phyloP scores from a whole-genome alignment of 2,113 vertebrate genomes.

The Chelonoidis abingdonii region DNA sequence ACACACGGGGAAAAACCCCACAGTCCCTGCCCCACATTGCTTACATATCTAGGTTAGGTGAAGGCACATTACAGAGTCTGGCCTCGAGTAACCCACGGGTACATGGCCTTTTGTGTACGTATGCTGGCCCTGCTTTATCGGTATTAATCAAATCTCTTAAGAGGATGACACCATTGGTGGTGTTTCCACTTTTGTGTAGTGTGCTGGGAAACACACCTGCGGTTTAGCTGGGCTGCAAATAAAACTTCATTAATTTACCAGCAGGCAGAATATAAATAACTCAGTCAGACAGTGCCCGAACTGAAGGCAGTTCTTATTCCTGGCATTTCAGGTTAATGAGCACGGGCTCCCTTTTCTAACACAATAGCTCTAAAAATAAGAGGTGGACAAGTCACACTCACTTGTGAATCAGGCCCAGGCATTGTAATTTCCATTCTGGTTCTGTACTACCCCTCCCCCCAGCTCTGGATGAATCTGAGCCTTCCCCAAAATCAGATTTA shows the following conservation, averaged over 20 bases:
- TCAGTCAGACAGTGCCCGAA: constrained; percentile 12
- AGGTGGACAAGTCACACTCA: background rate
- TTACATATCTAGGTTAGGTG: background rate
- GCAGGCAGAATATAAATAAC: constrained; percentile 78
- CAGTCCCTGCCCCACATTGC: background rate
- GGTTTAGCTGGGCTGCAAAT: constrained; percentile 24
- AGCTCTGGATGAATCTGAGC: background rate
- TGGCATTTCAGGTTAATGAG: constrained; percentile 60
- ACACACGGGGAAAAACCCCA: background rate
- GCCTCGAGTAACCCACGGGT: background rate
- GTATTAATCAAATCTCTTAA: rapidly evolving
- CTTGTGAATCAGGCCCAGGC: constrained; percentile 17
- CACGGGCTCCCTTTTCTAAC: constrained; percentile 5
- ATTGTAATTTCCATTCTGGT: constrained; percentile 37
- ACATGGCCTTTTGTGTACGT: background rate
- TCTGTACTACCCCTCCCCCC: background rate
- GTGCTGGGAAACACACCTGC: background rate
- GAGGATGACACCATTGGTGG: background rate
- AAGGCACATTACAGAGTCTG: rapidly evolving
- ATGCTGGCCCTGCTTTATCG: rapidly evolving
- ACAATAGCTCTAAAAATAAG: constrained; percentile 43
- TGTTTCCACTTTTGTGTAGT: background rate
- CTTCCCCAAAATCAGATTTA: background rate
- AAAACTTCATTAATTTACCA: constrained; percentile 75
- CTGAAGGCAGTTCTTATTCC: constrained; percentile 33